Evolutionary conservation across 2,888 invertebrate genomes (phyloP), one percentile per base, ranked within the genome.

Genomic region (Drosophila formosana): DNA sequence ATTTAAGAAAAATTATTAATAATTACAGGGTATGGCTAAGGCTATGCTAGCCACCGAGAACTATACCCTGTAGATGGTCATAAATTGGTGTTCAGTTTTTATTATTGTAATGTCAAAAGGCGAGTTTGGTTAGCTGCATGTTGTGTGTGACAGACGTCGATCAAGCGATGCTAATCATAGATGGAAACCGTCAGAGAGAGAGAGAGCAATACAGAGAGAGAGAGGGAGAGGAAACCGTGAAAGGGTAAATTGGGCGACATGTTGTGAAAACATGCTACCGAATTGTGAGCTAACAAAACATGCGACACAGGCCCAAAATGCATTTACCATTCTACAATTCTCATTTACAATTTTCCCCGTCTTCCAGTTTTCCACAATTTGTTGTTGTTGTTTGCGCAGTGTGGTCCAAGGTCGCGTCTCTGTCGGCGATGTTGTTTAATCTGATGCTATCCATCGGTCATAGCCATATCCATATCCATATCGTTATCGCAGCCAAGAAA

Each of bases 201-300:
- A 56, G 23, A 43, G 30, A 13, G 9, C 45, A 30, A 55, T 46
- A 56, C 5, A 39, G 53, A 43, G 32, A 30, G 32, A 41, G 41
- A 37, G 47, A 7, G 18, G 49, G 37, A 47, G 32, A 63, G 45
- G 39, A 66, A 83, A 67, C 79, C 68, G 75, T 77, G 72, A 80
- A 89, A 82, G 88, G 86, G 88, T 89, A 90, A 89, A 89, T 89
- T 80, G 82, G 86, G 91, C 91, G 90, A 91, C 91, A 91, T 90
- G 91, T 91, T 90, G 90, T 90, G 89, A 91, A 90, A 91, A 91
- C 91, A 90, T 89, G 90, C 90, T 91, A 91, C 91, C 78, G 91
- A 81, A 90, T 91, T 89, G 37, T 75, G 69, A 73, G 74, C 89
- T 87, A 73, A 84, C 81, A 76, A 75, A 84, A 72, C 77, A 80